These are phyloP conservation scores for Pseudococcus longispinus DNA, from an alignment of 2,888 invertebrate genomes.

Conservation along the genomic window DNA sequence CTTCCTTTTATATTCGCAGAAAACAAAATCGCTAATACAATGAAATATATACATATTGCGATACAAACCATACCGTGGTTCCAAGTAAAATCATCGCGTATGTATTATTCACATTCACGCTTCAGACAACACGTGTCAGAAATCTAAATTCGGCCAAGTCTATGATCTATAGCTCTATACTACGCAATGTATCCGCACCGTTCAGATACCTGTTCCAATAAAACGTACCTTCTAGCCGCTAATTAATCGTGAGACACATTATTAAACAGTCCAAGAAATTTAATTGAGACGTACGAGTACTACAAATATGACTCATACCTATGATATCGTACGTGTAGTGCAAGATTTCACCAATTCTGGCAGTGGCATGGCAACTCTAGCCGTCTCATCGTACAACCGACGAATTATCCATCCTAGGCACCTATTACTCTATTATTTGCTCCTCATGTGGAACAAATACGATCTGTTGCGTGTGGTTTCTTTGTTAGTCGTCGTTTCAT, in stretches of 20 bases:
- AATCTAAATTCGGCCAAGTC: background rate
- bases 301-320: background rate
- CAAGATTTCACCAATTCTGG: conserved; percentile 17
- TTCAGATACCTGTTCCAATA: background rate
- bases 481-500: background rate
- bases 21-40: background rate
- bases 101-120: background rate
- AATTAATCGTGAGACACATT: conserved; percentile 30
- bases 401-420: background rate
- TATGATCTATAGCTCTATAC: background rate
- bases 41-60: background rate
- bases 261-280: conserved; percentile 7
- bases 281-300: background rate
- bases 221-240: background rate
- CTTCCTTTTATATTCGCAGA: background rate
- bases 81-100: background rate
- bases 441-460: background rate
- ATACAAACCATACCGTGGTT: background rate
- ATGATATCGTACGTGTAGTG: background rate
- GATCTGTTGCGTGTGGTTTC: background rate
- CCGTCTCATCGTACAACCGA: background rate
- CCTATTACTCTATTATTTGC: background rate
- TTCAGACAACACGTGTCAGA: conserved; percentile 12
- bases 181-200: background rate
- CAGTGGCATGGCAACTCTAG: no score